Evolutionary conservation across 2,113 vertebrate species (phyloP), one percentile per base, ranked within the genome.

Genomic region (Apodemus sylvaticus): DNA sequence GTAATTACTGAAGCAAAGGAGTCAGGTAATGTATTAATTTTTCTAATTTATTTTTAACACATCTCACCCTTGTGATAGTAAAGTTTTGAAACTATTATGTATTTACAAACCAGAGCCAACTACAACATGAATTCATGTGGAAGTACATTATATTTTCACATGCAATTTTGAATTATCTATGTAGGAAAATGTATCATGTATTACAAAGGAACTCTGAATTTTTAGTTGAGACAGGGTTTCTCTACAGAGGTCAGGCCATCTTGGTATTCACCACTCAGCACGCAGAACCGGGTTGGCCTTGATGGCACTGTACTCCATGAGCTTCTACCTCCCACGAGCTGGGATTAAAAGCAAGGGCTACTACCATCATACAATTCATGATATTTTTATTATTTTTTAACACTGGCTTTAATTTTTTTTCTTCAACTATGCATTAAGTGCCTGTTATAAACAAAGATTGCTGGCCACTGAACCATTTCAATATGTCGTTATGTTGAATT

Each of bases 291-390:
- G 34, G 11, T 58, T 58, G 34, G 20, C 22, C 36, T n/a, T 58
- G 11, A n/a, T 22, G 17, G 24, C 53, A 13, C 34, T n/a, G 11
- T 24, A 2, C 11, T n/a, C 17, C 5, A 24, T 5, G 0, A 58
- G 53, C 36, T 0, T 81, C 51, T 58, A 34, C 20, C 16, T 24
- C 20, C 20, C 24, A 20, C n/a, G 11, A 13, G 53, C 78, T 58
- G 19, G 10, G 34, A 55, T 58, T n/a, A 81, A n/a, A n/a, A 5
- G 36, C 5, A 58, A 58, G 11, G 10, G 31, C 17, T 81, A n/a
- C 51, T 58, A 7, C 53, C n/a, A 12, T 24, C 36, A 26, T 17
- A 3, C 24, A 85, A 31, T 31, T 64, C 3, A 45, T 64, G 45
- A 48, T 48, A 86, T 3, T 34, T 58, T 48, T 66, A 39, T 83